Percentiles rank a stretch among this genome's conserved stretches.
Conservation (phyloP, 30 jellyfish, hydroid and myxozoan species). For the Phacellophora camtschatica region DNA sequence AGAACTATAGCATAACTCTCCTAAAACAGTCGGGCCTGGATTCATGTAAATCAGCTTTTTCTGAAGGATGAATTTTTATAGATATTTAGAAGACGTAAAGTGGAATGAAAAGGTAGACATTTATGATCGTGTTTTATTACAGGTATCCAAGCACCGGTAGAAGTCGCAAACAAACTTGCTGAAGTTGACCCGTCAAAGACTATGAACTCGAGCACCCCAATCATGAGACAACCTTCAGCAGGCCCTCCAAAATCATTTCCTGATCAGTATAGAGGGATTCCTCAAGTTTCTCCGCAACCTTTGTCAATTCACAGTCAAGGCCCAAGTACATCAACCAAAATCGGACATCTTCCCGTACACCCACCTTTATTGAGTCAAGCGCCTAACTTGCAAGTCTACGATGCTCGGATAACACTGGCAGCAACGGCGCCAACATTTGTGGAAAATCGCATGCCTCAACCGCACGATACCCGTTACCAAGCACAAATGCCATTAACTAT, state of each 20-base stretch:
- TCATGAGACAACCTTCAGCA: slow-evolving; percentile 33
- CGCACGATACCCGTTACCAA: slow-evolving; percentile 63
- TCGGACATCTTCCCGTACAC: slow-evolving; percentile 82
- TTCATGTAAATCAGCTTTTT: no score
- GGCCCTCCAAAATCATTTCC: slow-evolving; percentile 50
- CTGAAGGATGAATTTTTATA: no score
- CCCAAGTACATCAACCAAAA: slow-evolving; percentile 27
- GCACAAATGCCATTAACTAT: slow-evolving; percentile 36
- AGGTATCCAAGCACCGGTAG: slow-evolving; percentile 97
- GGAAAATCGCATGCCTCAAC: slow-evolving; percentile 59
- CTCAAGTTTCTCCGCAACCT: slow-evolving; percentile 67
- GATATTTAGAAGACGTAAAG: no score
- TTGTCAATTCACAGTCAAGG: slow-evolving; percentile 68
- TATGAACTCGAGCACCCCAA: slow-evolving; percentile 7
- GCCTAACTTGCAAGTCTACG: slow-evolving; percentile 61
- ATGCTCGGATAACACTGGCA: slow-evolving; percentile 39
- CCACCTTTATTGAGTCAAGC: slow-evolving; percentile 97
- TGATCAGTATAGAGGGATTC: slow-evolving; percentile 69
- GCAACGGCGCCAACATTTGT: slow-evolving; percentile 32
- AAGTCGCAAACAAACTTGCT: slow-evolving; percentile 72
- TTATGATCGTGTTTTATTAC: no score
- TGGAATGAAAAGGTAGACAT: no score
- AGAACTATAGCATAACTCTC: no score
- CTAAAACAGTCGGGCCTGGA: no score
- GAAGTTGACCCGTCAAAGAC: slow-evolving; percentile 62